Base-by-base conservation (phyloP, 2,113 vertebrate species). In the Pogonocichla stellata region DNA sequence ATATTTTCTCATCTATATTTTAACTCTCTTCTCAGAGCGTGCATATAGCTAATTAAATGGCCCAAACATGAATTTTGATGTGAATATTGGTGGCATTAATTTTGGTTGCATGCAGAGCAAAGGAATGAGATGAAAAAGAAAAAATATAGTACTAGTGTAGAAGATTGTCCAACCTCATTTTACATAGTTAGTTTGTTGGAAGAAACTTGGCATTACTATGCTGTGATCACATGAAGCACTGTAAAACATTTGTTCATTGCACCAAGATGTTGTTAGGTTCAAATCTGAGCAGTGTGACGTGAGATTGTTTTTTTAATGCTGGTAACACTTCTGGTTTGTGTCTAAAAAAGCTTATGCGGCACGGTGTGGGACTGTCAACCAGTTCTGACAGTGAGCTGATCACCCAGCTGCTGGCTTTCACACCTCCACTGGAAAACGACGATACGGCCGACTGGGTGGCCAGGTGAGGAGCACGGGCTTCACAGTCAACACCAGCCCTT, bases 341-440 rank as follows among this genome's bases (percentile, higher is more conserved):
- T 95, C 56, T 81, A 79, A 31, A 80, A 51, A 95, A 99, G 99
- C 98, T 99, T 29, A 98, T 99, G 98, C 98, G 99, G 31, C 99
- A 99, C 10, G 99, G 99, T 6, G 99, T 99, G 10, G 99, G 99
- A 43, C 98, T 99, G 43, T 99, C 99, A 1, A 99, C 99, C 79
- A 98, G 99, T 86, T 99, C 99, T 40, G 99, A 99, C 96, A 99
- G 99, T 51, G 99, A 99, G 72, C 98, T 99, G 90, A 99, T 99
- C 92, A 99, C 99, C 20, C 99, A 99, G 95, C 98, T 99, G 82
- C 98, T 99, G 97, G 99, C 99, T 1, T 97, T 99, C 62, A 99
- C 99, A 11, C 99, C 99, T 34, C 99, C 99, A 8, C 98, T 98
- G 96, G 99, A 99, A 95, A 98, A 99, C 72, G 98, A 98, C 2